Base-by-base conservation (phyloP, 2,888 invertebrate species). In the Drosophila macrothrix region DNA sequence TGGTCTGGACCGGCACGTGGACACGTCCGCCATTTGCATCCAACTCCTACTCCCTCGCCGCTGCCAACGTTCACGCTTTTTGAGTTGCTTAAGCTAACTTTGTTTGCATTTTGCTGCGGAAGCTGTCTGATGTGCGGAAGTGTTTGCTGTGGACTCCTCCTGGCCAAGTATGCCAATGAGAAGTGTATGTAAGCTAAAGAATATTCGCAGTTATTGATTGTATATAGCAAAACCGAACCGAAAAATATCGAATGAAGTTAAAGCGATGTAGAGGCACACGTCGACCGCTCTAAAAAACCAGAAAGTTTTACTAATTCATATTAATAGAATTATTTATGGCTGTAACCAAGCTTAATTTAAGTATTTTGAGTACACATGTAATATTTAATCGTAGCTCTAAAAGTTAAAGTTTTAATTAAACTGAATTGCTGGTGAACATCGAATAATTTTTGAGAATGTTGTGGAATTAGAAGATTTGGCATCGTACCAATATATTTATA, bases 81-180 rank as follows among this genome's bases (percentile, higher is more conserved):
- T 43, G n/a, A 55, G 28, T 52, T 50, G 41, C 22, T 31, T 49
- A 49, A 68, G 71, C 67, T 41, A 71, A 78, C 67, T 76, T 76
- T 66, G 71, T 76, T 71, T 61, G 81, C 77, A 78, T 66, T 77
- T 62, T 70, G 78, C 73, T 82, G 70, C 67, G 63, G 67, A 77
- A 58, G 73, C 67, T 76, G 78, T 66, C 59, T 69, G 62, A 66
- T 76, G 63, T 78, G 49, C 66, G 39, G 29, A 58, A 61, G 66
- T 54, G n/a, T 46, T 35, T 53, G 67, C 49, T 43, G 14, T 28
- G 46, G 33, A 49, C 39, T 22, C 28, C 56, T 52, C 46, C 33
- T 28, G 58, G 62, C 65, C 37, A 50, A 66, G 59, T 33, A 43
- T 53, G 73, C 49, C 67, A 78, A 72, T 78, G 66, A 31, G 66